Evolutionary conservation across 2,797 vertebrate species (phyloP), one percentile per base, ranked within the genome.

Genomic region (Gouania willdenowi): DNA sequence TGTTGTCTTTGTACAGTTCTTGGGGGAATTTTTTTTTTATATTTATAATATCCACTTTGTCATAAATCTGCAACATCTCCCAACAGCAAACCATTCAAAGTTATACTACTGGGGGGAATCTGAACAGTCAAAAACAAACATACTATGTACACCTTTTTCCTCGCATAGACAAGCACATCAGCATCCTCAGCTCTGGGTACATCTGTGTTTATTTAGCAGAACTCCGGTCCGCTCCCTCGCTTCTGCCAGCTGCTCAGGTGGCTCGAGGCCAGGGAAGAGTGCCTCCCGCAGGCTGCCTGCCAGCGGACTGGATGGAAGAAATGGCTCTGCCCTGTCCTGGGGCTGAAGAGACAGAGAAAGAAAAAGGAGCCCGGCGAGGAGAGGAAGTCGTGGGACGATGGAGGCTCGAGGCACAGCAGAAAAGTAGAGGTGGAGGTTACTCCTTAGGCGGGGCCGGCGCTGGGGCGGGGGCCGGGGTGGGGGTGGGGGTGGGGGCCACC

Each of bases 41-140:
- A 81, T 87, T 84, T 74, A 80, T 81, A 76, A 78, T 86, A 82
- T 86, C 72, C 82, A 76, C 76, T 81, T 67, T 82, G 63, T 68
- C 87, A 74, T 91, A 64, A 91, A 92, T 95, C 87, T 90, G 91
- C 87, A 90, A 92, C 90, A 61, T 93, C 88, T 93, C 88, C 90
- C 91, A 80, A 87, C 91, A 91, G 91, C 93, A 91, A 83, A 92
- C 79, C 85, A 86, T 88, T 89, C 89, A 71, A 90, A 79, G 90
- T 91, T 89, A 91, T 89, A 91, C 92, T 93, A 91, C 91, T 72
- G 79, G 77, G 90, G 91, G 90, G n/a, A n/a, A 92, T 75, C 74
- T 56, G 90, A 97, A 97, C 93, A 97, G 95, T 97, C 94, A 94
- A 89, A 69, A 85, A 97, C 94, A 94, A 96, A 95, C 93, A 95